These are phyloP conservation scores for Bucco capensis DNA, from an alignment of 2,113 vertebrate genomes.

Conservation along the genomic window DNA sequence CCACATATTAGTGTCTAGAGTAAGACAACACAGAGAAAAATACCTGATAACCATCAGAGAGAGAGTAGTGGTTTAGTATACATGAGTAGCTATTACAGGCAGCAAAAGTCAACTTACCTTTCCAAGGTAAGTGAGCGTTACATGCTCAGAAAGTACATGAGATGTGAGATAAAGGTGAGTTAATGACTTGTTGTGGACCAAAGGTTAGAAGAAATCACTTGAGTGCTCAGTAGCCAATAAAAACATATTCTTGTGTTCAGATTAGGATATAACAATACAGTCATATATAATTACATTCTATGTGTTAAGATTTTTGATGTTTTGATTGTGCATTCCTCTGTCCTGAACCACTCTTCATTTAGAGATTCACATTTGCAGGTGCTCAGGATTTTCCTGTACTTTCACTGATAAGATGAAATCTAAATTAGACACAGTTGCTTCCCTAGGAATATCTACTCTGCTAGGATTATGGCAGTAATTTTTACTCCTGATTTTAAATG, in stretches of 20 bases:
- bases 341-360: background rate
- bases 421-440: background rate
- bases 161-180: background rate
- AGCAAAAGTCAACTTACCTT: background rate
- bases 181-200: background rate
- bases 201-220: background rate
- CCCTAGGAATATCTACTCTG: background rate
- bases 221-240: background rate
- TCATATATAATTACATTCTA: background rate
- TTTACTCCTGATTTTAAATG: background rate
- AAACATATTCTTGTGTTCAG: background rate
- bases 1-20: background rate
- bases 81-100: background rate
- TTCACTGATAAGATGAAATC: background rate
- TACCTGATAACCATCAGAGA: background rate
- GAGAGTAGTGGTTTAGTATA: background rate
- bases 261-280: background rate
- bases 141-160: background rate
- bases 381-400: background rate
- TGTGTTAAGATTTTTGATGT: accelerated
- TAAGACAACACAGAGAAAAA: background rate
- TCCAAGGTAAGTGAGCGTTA: background rate
- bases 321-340: background rate
- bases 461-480: background rate
- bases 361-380: background rate